Percentiles rank a stretch among this genome's conserved stretches.
phyloP scores from a whole-genome alignment of 2,888 invertebrate genomes.

The Flexamia atlantica region DNA sequence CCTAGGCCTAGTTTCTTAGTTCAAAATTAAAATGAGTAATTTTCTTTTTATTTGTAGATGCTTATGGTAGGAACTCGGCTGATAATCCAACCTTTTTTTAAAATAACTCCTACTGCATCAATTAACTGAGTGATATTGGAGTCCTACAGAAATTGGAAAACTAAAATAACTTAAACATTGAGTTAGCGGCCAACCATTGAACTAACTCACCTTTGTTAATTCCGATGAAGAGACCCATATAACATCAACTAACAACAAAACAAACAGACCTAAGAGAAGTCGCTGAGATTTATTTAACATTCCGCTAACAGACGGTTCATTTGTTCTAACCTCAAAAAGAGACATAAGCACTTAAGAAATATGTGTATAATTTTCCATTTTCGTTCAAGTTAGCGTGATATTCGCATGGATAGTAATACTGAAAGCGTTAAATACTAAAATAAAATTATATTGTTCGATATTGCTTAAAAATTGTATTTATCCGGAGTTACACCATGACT shows the following conservation, averaged over 20 bases:
- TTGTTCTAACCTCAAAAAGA: constrained; percentile 62
- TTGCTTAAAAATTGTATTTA: background rate
- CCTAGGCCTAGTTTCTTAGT: no score
- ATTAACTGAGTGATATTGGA: no score
- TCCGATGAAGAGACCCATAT: constrained; percentile 98
- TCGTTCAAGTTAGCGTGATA: background rate
- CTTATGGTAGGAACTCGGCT: no score
- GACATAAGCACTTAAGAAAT: constrained; percentile 47
- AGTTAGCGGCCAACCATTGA: background rate
- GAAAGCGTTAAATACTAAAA: background rate
- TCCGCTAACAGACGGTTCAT: constrained; percentile 62
- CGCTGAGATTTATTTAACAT: constrained; percentile 83
- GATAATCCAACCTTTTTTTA: no score
- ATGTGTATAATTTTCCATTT: background rate
- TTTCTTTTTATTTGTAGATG: no score
- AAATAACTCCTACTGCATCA: no score
- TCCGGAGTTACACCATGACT: background rate
- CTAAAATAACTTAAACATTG: no score
- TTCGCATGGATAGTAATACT: background rate
- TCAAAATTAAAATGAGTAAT: no score
- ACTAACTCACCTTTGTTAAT: constrained; percentile 88
- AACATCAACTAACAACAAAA: constrained; percentile 93
- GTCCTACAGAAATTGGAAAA: no score
- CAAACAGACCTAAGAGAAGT: constrained; percentile 89
- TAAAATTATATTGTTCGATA: background rate